Base-by-base conservation (phyloP, 2,113 vertebrate genomes). In the Amia ocellicauda region DNA sequence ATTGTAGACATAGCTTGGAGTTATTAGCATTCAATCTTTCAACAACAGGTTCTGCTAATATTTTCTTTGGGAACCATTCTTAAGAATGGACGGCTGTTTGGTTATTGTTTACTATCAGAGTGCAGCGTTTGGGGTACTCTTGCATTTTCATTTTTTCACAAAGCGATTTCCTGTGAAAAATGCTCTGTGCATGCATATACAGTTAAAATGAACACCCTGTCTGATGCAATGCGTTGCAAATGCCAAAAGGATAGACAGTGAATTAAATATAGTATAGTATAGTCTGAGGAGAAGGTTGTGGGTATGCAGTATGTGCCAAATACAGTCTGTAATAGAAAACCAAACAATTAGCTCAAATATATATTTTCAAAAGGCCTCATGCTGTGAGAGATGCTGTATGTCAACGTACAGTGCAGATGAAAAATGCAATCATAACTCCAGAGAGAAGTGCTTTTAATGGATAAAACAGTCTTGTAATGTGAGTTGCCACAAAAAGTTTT, bases 1-100 rank as follows among this genome's bases (percentile, higher is more conserved):
- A 65, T 73, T 69, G 62, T 57, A 60, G 56, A 57, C 63, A 20
- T 66, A 62, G 63, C n/a, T 20, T 8, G 27, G 41, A 60, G 75
- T 73, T 69, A 71, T 82, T 84, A 78, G 71, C 74, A 60, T 78
- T 65, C 62, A 45, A 72, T 74, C 60, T 53, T 55, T 65, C 26
- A 64, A 52, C 72, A 27, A 56, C 67, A 63, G 57, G 45, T 59
- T 66, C 47, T 63, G 51, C 60, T 64, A 66, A 66, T 63, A 59
- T 64, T 72, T 72, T 64, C 31, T 47, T 54, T 26, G 27, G 29
- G 29, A 14, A 22, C 26, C 43, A 17, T 58, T 20, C 26, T 43
- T 58, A 23, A 58, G 55, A 54, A 24, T 27, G 45, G 45, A 22
- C 10, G 56, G 31, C 36, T 47, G 23, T 52, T 13, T 29, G 19